phyloP scores from a whole-genome alignment of 2,888 invertebrate genomes.

The Lasioglossum oenotherae region DNA sequence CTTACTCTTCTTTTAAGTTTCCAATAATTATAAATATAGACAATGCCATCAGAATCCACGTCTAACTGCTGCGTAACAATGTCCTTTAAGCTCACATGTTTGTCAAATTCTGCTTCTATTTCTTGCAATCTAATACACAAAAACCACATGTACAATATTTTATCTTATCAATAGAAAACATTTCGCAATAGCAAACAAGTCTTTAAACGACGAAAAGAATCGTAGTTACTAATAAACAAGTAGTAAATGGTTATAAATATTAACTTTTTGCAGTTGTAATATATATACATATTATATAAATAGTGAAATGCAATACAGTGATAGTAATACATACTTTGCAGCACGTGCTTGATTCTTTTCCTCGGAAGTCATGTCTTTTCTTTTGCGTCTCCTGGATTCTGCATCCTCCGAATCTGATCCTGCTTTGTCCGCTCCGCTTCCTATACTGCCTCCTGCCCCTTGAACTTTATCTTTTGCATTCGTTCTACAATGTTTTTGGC shows the following conservation, averaged over 20 bases:
- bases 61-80: conserved; percentile 92
- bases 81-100: conserved; percentile 94
- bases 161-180: conserved; percentile 4
- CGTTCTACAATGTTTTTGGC: conserved; percentile 97
- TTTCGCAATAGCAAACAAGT: neutral
- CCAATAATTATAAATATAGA: conserved; percentile 98
- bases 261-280: neutral
- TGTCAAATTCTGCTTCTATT: conserved; percentile 97
- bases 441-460: conserved; percentile 78
- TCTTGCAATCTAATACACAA: conserved; percentile 89
- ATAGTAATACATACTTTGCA: conserved; percentile 86
- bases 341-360: conserved; percentile 96
- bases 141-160: conserved; percentile 11
- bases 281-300: neutral
- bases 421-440: conserved; percentile 79
- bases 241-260: neutral
- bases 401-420: conserved; percentile 92
- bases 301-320: neutral
- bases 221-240: neutral
- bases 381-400: conserved; percentile 92
- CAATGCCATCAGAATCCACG: conserved; percentile 93
- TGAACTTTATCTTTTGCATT: conserved; percentile 92
- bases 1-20: conserved; percentile 96
- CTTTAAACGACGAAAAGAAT: neutral
- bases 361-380: conserved; percentile 97